These are phyloP conservation scores for Microplitis deprimator DNA, from an alignment of 2,888 invertebrate genomes.

Conservation along the genomic window DNA sequence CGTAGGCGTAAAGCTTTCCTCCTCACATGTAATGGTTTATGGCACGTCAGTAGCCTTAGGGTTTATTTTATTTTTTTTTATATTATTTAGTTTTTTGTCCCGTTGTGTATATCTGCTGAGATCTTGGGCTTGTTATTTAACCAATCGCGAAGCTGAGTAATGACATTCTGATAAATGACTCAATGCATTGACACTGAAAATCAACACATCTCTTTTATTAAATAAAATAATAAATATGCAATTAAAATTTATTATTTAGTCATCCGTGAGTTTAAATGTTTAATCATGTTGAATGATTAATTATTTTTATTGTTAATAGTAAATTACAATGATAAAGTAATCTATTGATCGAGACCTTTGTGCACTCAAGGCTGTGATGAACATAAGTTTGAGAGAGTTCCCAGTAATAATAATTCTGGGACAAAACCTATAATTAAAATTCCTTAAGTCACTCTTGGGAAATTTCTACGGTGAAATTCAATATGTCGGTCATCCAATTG, in stretches of 20 bases:
- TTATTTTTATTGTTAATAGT: not conserved
- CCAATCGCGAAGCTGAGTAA: not conserved
- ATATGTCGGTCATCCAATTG: constrained; percentile 33
- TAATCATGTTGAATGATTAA: not conserved
- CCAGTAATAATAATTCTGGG: not conserved
- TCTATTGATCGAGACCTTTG: not conserved
- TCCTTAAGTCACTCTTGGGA: constrained; percentile 6
- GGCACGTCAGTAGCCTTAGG: constrained; percentile 13
- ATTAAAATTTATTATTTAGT: not conserved
- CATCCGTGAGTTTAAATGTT: not conserved
- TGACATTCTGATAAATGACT: not conserved
- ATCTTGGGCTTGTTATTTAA: constrained; percentile 1
- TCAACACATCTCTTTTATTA: not conserved
- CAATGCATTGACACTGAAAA: not conserved
- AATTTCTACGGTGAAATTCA: constrained; percentile 32
- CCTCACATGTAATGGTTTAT: constrained; percentile 18
- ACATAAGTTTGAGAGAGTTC: constrained; percentile 1
- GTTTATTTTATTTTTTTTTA: constrained; percentile 1
- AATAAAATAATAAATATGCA: not conserved
- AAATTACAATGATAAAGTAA: not conserved
- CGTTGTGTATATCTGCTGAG: not conserved
- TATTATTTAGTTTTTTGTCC: not conserved
- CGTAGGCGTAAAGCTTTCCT: constrained; percentile 25
- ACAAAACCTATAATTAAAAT: constrained; percentile 8
- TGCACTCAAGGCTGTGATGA: not conserved